These are phyloP conservation scores for Glaucidium brasilianum DNA, from an alignment of 2,113 vertebrate genomes.

Conservation along the genomic window DNA sequence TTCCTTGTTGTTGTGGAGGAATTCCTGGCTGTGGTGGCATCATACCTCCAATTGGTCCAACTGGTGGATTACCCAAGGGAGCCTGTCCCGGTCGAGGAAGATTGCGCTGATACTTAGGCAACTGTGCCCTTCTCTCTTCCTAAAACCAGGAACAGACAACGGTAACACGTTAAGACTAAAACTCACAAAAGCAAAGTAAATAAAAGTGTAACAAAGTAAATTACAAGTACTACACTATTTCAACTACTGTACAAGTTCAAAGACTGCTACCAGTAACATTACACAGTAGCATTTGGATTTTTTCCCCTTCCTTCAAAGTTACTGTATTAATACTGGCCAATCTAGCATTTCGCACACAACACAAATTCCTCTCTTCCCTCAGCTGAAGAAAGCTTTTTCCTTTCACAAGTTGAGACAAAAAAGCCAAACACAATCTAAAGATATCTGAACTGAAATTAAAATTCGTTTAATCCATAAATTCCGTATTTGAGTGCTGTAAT, in stretches of 20 bases:
- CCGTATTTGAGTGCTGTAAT: rapidly evolving
- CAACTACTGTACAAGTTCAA: neutral
- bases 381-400: neutral
- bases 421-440: neutral
- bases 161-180: neutral
- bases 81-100: slow-evolving; percentile 89
- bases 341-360: neutral
- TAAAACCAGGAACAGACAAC: slow-evolving; percentile 56
- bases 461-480: neutral
- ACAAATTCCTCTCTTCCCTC: neutral
- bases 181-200: neutral
- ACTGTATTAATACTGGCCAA: neutral
- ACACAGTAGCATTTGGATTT: neutral
- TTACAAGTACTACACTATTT: neutral
- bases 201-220: neutral
- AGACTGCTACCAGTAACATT: neutral
- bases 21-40: slow-evolving; percentile 89
- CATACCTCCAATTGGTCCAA: slow-evolving; percentile 89
- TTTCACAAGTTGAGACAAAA: neutral
- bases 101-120: slow-evolving; percentile 94
- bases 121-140: slow-evolving; percentile 95
- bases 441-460: neutral
- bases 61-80: slow-evolving; percentile 83
- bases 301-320: neutral
- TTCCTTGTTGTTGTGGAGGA: slow-evolving; percentile 88